These are phyloP conservation scores for Anas flavirostris DNA, from an alignment of 2,797 vertebrate genomes.

Conservation along the genomic window DNA sequence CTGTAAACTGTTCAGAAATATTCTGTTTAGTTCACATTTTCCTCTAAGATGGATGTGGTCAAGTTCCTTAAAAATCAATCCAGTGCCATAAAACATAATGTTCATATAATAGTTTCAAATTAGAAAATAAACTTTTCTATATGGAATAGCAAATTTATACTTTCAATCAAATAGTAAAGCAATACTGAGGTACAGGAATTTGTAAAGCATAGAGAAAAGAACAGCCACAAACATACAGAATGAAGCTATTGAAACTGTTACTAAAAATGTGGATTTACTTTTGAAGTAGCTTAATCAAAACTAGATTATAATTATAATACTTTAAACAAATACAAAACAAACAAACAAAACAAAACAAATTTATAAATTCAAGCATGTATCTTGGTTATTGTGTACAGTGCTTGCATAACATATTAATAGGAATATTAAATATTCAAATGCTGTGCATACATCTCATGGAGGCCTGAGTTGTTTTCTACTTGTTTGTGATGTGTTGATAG, in stretches of 20 bases:
- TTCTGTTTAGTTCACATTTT: neutral
- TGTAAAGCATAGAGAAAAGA: neutral
- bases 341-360: too few species aligned
- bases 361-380: neutral
- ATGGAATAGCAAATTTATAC: neutral
- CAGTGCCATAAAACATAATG: rapidly evolving
- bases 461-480: neutral
- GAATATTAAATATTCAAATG: neutral
- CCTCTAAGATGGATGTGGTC: neutral
- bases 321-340: neutral
- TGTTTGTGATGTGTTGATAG: rapidly evolving
- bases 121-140: neutral
- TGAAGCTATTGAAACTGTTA: neutral
- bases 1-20: rapidly evolving
- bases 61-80: neutral
- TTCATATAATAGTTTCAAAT: neutral
- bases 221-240: neutral
- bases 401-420: neutral
- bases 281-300: neutral
- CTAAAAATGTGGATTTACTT: neutral
- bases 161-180: neutral
- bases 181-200: neutral
- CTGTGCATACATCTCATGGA: neutral
- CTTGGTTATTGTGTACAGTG: neutral
- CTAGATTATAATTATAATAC: neutral